Percentiles rank a stretch among this genome's conserved stretches.
Evolutionary conservation across 2,888 invertebrate genomes (phyloP).

Genomic region (Harpalus rufipes): DNA sequence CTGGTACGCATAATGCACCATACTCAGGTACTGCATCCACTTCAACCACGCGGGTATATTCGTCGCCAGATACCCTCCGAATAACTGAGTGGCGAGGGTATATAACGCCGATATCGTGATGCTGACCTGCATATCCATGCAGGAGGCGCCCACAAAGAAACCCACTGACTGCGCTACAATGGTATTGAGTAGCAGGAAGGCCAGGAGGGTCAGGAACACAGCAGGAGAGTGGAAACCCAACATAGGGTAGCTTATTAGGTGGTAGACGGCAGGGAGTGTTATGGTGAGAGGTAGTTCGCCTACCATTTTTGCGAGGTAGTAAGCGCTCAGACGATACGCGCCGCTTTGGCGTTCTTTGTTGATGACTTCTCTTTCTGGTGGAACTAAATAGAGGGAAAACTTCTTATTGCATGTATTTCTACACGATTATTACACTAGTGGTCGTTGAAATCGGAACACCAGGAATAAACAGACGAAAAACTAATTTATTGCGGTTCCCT

Average conservation of each 20-base stretch:
- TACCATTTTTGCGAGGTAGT: conserved; percentile 90
- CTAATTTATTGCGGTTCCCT: too few species aligned
- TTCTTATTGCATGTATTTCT: too few species aligned
- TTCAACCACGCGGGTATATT: conserved; percentile 86
- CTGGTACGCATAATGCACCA: conserved; percentile 89
- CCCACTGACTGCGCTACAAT: conserved; percentile 89
- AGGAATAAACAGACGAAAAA: too few species aligned
- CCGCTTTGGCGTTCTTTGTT: conserved; percentile 89
- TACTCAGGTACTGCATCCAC: conserved; percentile 87
- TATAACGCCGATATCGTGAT: conserved; percentile 88
- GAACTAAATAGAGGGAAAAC: conserved; percentile 80
- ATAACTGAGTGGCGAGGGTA: conserved; percentile 87
- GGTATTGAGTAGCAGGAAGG: conserved; percentile 85
- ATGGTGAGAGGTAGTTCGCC: conserved; percentile 88
- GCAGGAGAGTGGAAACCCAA: conserved; percentile 82
- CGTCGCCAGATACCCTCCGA: conserved; percentile 87
- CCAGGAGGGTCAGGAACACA: conserved; percentile 84
- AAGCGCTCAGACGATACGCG: conserved; percentile 88
- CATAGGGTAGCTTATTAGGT: conserved; percentile 88
- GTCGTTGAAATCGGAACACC: too few species aligned
- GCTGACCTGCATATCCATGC: conserved; percentile 88
- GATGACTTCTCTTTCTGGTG: conserved; percentile 88
- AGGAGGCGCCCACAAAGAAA: conserved; percentile 88
- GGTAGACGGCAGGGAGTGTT: conserved; percentile 87
- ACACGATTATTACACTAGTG: too few species aligned